Conservation (phyloP, 1,140 invertebrate species). For the Caerostris extrusa region DNA sequence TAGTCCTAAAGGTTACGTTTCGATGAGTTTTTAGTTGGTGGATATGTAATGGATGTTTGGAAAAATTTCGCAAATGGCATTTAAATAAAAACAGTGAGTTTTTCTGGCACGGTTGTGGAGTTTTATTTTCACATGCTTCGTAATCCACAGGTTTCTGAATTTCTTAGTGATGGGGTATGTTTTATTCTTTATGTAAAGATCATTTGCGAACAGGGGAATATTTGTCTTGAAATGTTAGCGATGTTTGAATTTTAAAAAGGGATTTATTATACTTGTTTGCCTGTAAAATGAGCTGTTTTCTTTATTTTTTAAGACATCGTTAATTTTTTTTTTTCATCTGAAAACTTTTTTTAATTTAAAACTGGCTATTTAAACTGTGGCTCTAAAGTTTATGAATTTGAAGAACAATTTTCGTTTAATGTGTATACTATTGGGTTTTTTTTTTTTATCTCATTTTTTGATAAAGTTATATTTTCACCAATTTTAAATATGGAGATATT, state of each 20-base stretch:
- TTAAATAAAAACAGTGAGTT: background rate
- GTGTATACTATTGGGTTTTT: too few relatives aligned
- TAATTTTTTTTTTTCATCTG: too few relatives aligned
- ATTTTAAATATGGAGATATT: too few relatives aligned
- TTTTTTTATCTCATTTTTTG: too few relatives aligned
- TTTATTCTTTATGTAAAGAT: background rate
- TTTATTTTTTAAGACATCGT: too few relatives aligned
- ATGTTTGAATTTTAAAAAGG: background rate
- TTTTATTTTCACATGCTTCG: background rate
- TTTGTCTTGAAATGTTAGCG: background rate
- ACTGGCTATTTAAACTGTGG: too few relatives aligned
- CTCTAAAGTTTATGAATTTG: too few relatives aligned
- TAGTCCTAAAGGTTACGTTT: slow-evolving; percentile 13
- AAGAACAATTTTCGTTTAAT: too few relatives aligned
- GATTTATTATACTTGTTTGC: background rate
- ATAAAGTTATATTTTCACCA: too few relatives aligned
- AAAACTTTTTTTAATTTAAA: too few relatives aligned
- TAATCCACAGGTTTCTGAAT: background rate
- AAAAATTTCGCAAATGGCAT: slow-evolving; percentile 10
- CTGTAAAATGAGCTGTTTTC: too few relatives aligned
- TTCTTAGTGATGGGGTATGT: background rate
- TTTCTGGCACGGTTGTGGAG: background rate
- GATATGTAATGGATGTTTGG: background rate
- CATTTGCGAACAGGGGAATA: background rate
- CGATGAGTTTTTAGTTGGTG: background rate